Conservation (phyloP, 2,888 invertebrate genomes). For the Leptogaster cylindrica region DNA sequence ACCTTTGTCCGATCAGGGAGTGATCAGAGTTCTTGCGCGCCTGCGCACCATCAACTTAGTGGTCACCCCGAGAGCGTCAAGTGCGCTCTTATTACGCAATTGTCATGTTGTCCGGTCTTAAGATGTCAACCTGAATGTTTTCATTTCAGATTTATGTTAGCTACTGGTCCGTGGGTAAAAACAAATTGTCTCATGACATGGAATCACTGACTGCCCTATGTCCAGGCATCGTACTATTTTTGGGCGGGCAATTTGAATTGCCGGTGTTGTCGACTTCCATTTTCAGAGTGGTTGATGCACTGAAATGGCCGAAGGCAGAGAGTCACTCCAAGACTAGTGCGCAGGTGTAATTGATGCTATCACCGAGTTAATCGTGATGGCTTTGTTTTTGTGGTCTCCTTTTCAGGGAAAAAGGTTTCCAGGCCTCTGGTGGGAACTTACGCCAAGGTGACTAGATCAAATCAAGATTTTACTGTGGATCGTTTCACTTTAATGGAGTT, state of each 20-base stretch:
- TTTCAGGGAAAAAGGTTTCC: conserved; percentile 13
- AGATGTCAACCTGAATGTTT: conserved; percentile 32
- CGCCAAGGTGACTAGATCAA: conserved; percentile 30
- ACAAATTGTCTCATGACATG: conserved; percentile 32
- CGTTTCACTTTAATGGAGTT: conserved; percentile 15
- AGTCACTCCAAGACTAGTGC: neutral
- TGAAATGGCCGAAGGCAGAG: conserved; percentile 2
- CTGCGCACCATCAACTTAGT: neutral
- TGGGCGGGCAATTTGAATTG: conserved; percentile 40
- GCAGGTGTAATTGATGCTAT: conserved; percentile 38
- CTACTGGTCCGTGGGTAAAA: conserved; percentile 13
- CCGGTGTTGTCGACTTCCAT: conserved; percentile 28
- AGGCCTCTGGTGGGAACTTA: conserved; percentile 1
- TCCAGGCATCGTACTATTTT: conserved; percentile 24
- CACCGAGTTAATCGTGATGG: conserved; percentile 3
- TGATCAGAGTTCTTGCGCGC: too few relatives aligned
- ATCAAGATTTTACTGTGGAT: conserved; percentile 7
- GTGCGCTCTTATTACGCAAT: conserved; percentile 13
- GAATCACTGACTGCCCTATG: neutral
- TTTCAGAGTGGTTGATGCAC: conserved; percentile 6
- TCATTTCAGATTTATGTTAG: conserved; percentile 25
- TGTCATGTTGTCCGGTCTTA: neutral
- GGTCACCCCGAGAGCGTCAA: neutral
- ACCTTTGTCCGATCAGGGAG: conserved; percentile 19
- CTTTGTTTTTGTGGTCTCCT: conserved; percentile 31